These are phyloP conservation scores for Rhadina sibilatrix DNA, from an alignment of 2,113 vertebrate species.

Conservation along the genomic window DNA sequence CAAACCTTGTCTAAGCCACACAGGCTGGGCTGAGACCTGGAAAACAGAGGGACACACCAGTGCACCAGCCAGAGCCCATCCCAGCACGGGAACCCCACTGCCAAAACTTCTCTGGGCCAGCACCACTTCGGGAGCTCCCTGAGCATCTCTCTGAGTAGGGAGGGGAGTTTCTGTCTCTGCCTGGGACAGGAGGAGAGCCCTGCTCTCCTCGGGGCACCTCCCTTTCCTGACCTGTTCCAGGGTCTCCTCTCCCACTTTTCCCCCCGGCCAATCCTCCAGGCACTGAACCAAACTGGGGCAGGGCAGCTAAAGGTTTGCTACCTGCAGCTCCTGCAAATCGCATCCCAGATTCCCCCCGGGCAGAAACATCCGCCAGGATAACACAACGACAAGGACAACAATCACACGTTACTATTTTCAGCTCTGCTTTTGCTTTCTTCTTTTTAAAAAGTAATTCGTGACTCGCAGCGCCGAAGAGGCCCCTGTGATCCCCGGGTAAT, in stretches of 20 bases:
- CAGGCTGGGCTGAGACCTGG: rapidly evolving
- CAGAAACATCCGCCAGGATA: background rate
- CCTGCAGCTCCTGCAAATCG: background rate
- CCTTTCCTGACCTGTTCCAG: background rate
- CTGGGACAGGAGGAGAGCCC: background rate
- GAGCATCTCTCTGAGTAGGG: background rate
- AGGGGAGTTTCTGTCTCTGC: rapidly evolving
- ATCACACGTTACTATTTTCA: background rate
- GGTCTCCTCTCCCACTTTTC: background rate
- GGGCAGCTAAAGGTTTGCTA: background rate
- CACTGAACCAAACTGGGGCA: background rate
- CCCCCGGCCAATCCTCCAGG: background rate
- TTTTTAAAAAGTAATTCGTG: constrained; percentile 42
- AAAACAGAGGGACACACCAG: rapidly evolving
- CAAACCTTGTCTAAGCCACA: rapidly evolving
- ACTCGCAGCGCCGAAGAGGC: constrained; percentile 7
- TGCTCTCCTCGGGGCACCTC: background rate
- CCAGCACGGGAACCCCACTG: rapidly evolving
- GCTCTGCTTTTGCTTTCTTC: constrained; percentile 24
- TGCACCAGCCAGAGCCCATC: background rate
- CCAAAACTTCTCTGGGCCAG: background rate
- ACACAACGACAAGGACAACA: background rate
- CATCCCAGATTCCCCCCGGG: background rate
- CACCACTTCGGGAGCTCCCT: rapidly evolving
- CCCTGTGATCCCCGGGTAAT: constrained; percentile 77